Percentiles rank a stretch among this genome's conserved stretches.
Conservation (phyloP, 1,140 invertebrate species). For the Megathymus violae region DNA sequence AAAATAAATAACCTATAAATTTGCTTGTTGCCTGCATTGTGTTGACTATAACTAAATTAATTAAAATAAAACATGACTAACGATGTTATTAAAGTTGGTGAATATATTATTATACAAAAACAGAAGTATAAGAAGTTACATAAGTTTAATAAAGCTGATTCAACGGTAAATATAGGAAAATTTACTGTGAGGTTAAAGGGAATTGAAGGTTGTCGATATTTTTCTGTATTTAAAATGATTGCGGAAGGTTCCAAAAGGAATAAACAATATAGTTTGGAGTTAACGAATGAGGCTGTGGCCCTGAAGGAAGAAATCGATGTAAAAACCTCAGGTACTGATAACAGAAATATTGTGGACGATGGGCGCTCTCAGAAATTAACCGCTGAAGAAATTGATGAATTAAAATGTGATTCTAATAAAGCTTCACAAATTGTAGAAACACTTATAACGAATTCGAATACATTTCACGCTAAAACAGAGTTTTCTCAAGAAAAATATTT, state of each 20-base stretch:
- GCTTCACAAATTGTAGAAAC: constrained; percentile 93
- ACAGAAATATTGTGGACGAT: constrained; percentile 93
- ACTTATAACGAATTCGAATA: constrained; percentile 94
- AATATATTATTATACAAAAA: constrained; percentile 90
- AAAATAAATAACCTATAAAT: constrained; percentile 12
- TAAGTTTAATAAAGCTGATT: constrained; percentile 86
- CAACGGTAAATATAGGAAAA: constrained; percentile 87
- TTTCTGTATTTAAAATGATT: constrained; percentile 91
- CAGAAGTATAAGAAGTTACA: constrained; percentile 91
- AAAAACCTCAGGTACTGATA: constrained; percentile 89
- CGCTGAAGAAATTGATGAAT: constrained; percentile 90
- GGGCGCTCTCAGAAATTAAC: constrained; percentile 94
- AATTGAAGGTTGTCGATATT: constrained; percentile 89
- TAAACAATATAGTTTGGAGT: constrained; percentile 84
- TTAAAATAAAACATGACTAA: constrained; percentile 41
- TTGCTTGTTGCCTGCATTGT: not conserved
- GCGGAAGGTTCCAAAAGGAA: constrained; percentile 84
- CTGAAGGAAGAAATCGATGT: constrained; percentile 83
- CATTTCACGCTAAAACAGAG: constrained; percentile 94
- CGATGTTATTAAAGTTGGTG: constrained; percentile 81
- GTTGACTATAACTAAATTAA: not conserved
- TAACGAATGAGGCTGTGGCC: constrained; percentile 81
- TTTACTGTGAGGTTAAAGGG: constrained; percentile 88
- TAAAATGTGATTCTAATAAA: constrained; percentile 89
- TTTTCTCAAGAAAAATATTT: constrained; percentile 98